Base-by-base conservation (phyloP, 1,140 invertebrate genomes). In the Holcopasites calliopsidis region DNA sequence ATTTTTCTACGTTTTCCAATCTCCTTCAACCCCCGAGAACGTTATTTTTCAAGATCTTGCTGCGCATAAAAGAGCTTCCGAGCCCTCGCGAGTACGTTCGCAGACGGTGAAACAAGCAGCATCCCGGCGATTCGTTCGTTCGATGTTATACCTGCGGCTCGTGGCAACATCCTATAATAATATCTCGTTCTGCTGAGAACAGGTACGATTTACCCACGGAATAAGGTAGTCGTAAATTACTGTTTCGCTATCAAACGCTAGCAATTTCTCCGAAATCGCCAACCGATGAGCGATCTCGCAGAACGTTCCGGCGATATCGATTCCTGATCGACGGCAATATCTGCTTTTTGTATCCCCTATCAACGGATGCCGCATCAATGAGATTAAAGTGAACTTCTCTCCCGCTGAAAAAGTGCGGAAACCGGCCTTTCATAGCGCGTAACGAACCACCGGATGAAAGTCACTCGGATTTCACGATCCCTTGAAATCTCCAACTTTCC, bases 31-130 rank as follows among this genome's bases (percentile, higher is more conserved):
- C 69, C 52, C 72, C 31, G 79, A 64, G 23, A 68, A 61, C 79
- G 60, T 76, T 77, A 81, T 77, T 82, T 81, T 77, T 54, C 79
- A 26, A 72, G 50, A 38, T 70, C 55, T 61, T 49, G 5, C 73
- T n/a, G 66, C 66, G 68, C 44, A 71, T 73, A 62, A 82, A 77
- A 68, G 66, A 52, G 33, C 40, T 69, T 76, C 33, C 58, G 50
- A 54, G 60, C 47, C 33, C 42, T 50, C 65, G 23, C 38, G 21
- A 52, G 58, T 76, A 80, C 38, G 50, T 65, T 81, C 60, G 54
- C 72, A 65, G 62, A 47, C 72, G 60, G 44, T 75, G 74, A 77
- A 65, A 76, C 73, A 81, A 72, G 54, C 28, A 21, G 18, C 28
- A 35, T 1, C 28, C 47, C 18, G 1, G 16, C 33, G 26, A 50